phyloP scores from a whole-genome alignment of 2,797 vertebrate species.

The Alcedo atthis region DNA sequence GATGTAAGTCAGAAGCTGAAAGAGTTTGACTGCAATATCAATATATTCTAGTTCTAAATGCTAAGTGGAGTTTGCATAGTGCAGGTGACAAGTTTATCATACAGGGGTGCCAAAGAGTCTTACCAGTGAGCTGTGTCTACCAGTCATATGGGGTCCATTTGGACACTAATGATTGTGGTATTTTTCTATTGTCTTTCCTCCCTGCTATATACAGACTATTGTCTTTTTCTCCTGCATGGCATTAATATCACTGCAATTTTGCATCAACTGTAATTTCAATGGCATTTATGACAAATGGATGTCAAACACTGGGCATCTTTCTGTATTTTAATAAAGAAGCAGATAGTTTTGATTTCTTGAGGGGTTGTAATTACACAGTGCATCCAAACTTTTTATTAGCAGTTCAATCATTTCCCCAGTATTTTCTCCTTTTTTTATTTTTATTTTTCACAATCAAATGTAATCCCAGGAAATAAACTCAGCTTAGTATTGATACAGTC shows the following conservation, averaged over 20 bases:
- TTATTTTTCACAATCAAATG: constrained; percentile 29
- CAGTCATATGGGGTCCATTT: not conserved
- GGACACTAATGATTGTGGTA: not conserved
- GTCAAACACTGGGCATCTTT: not conserved
- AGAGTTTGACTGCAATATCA: not conserved
- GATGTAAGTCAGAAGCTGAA: not conserved
- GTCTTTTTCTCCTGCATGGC: not conserved
- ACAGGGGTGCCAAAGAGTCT: not conserved
- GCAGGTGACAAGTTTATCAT: not conserved
- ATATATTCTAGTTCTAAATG: not conserved
- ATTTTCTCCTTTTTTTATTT: not conserved
- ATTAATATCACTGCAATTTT: not conserved
- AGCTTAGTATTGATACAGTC: not conserved
- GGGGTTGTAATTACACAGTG: not conserved
- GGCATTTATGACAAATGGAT: not conserved
- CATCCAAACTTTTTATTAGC: constrained; percentile 14
- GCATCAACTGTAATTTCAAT: not conserved
- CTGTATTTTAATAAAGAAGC: not conserved
- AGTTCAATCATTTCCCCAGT: not conserved
- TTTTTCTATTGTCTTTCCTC: not conserved
- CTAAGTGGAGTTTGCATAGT: not conserved
- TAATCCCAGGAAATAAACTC: constrained; percentile 18
- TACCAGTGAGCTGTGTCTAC: not conserved
- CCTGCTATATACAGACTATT: not conserved
- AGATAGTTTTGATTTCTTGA: not conserved